A percentile compares a stretch with the other conserved stretches of the same genome.
These are phyloP conservation scores for Sclerodermus sp. DNA, from an alignment of 2,888 invertebrate genomes.

Conservation along the genomic window DNA sequence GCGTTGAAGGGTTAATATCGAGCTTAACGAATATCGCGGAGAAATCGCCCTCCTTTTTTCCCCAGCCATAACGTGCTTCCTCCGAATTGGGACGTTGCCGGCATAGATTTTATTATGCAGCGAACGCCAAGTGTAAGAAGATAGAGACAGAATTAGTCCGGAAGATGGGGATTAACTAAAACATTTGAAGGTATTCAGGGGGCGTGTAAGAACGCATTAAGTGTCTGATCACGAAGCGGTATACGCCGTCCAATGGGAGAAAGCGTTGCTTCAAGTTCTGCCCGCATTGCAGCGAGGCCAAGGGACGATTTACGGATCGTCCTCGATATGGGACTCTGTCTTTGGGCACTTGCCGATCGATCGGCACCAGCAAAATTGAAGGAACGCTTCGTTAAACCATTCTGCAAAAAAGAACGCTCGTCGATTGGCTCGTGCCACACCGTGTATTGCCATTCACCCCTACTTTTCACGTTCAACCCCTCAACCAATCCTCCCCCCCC, in stretches of 20 bases:
- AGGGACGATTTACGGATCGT: slow-evolving; percentile 36
- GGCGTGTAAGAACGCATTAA: too few species aligned
- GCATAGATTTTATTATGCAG: too few species aligned
- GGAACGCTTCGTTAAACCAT: slow-evolving; percentile 48
- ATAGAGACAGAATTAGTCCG: neutral
- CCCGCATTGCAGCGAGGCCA: slow-evolving; percentile 33
- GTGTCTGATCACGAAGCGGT: too few species aligned
- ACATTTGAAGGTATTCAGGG: neutral
- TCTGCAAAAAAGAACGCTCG: slow-evolving; percentile 27
- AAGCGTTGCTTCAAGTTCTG: slow-evolving; percentile 14
- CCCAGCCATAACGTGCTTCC: too few species aligned
- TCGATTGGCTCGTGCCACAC: slow-evolving; percentile 28
- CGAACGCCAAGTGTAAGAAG: too few species aligned
- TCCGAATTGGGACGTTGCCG: too few species aligned
- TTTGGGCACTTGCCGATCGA: slow-evolving; percentile 28
- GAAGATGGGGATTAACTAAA: neutral
- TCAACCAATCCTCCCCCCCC: slow-evolving; percentile 4
- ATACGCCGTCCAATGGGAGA: slow-evolving; percentile 17
- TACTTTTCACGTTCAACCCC: slow-evolving; percentile 2
- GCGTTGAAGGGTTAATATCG: too few species aligned
- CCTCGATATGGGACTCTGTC: slow-evolving; percentile 25
- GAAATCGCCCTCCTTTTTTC: too few species aligned
- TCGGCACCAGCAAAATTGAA: slow-evolving; percentile 43
- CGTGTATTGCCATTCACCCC: too few species aligned
- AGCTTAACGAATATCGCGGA: too few species aligned